Evolutionary conservation across 2,797 vertebrate species (phyloP), one percentile per base, ranked within the genome.

Genomic region (Phalloptychus januarius): DNA sequence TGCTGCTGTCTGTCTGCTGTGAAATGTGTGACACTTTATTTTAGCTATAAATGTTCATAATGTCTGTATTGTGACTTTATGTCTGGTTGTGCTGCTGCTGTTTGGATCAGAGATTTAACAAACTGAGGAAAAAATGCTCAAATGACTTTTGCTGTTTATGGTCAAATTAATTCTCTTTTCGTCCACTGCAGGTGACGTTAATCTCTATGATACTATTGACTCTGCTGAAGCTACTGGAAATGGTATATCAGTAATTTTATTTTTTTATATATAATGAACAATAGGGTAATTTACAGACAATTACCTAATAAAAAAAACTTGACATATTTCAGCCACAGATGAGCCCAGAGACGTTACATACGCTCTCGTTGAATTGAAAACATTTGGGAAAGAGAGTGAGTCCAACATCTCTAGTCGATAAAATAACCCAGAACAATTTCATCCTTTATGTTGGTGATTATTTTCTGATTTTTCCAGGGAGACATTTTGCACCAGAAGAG

Each of bases 111-210:
- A n/a, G n/a, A n/a, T n/a, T n/a, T n/a, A n/a, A n/a, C n/a, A n/a
- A n/a, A n/a, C n/a, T n/a, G n/a, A n/a, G n/a, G n/a, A n/a, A n/a
- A n/a, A 13, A 31, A 7, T 61, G 6, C 18, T 52, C 50, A 56
- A 58, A 13, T 1, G 8, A 52, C 50, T 20, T 16, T 25, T 2
- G 13, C 25, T 46, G 36, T 58, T 25, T 12, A 15, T 18, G 1
- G 13, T 15, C 8, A 38, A 44, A 52, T n/a, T 28, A 1, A 70
- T 25, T 7, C 13, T 67, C 7, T 1, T 18, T 65, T 28, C 18
- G 44, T 70, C 31, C 28, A 7, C 28, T 0, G 0, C 23, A 75
- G 67, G 11, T 0, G 16, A 78, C 0, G 4, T 2, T 56, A 7
- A 45, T 79, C 0, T 79, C 16, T 63, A 50, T 36, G 54, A 80